Evolutionary conservation across 2,888 invertebrate species (phyloP).

Genomic region (Phragmatobia fuliginosa): DNA sequence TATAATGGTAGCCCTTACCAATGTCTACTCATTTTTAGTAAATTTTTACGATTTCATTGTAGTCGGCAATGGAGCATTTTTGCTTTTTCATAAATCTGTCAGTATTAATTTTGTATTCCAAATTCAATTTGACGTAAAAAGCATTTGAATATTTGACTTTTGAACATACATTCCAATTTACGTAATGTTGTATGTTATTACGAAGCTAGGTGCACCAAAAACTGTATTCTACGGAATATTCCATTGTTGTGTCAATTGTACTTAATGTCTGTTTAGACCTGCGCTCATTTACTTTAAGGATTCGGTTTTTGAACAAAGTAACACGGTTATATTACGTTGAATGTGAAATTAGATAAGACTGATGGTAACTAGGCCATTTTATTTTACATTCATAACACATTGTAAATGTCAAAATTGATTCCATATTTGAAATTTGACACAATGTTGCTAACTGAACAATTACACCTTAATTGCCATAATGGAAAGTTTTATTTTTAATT

Average conservation of each 20-base stretch:
- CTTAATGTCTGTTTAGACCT: constrained; percentile 60
- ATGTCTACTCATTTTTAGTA: no score
- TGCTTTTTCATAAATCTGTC: not conserved
- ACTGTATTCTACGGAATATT: constrained; percentile 32
- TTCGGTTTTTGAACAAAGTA: constrained; percentile 56
- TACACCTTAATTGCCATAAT: constrained; percentile 63
- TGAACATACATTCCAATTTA: constrained; percentile 19
- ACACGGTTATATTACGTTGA: constrained; percentile 42
- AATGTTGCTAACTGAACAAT: constrained; percentile 56
- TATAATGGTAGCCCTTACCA: no score
- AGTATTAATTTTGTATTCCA: constrained; percentile 12
- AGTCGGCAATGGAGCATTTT: no score
- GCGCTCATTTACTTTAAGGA: constrained; percentile 51
- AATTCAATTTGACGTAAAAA: constrained; percentile 1
- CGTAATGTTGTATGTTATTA: constrained; percentile 6
- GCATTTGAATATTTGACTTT: not conserved
- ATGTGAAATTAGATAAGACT: constrained; percentile 65
- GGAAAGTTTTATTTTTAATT: constrained; percentile 55
- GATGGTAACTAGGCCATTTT: constrained; percentile 54
- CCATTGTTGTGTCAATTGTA: constrained; percentile 53
- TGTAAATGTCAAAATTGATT: constrained; percentile 26
- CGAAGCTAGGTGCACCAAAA: constrained; percentile 29
- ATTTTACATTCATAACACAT: constrained; percentile 17
- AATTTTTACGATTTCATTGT: no score
- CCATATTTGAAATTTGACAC: constrained; percentile 33